Conservation (phyloP, 1,140 invertebrate genomes). For the Ganaspis sp. region DNA sequence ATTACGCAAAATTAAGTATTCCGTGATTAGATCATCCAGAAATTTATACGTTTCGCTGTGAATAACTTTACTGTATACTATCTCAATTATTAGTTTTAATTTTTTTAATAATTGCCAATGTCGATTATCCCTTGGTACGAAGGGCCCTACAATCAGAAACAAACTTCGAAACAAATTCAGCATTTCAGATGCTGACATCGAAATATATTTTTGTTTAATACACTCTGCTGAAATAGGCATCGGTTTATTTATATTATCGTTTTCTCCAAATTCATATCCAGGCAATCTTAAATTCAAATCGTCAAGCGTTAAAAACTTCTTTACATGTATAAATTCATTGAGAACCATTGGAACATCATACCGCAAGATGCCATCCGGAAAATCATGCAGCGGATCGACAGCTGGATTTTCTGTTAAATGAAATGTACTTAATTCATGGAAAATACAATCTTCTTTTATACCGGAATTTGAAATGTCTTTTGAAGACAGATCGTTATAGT, state of each 20-base stretch:
- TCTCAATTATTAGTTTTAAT: neutral
- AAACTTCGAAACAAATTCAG: neutral
- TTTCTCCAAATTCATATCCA: constrained; percentile 30
- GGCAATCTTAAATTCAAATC: constrained; percentile 46
- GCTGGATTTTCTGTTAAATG: constrained; percentile 56
- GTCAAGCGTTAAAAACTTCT: constrained; percentile 55
- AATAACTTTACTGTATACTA: neutral
- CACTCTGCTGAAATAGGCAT: constrained; percentile 39
- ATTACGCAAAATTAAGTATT: neutral
- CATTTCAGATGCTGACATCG: constrained; percentile 18
- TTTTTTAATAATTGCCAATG: neutral
- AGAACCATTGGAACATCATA: constrained; percentile 57
- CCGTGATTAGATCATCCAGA: neutral
- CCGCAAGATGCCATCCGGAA: constrained; percentile 56
- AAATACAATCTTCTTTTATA: constrained; percentile 45
- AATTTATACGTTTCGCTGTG: neutral
- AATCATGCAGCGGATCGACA: constrained; percentile 62
- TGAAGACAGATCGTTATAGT: constrained; percentile 17
- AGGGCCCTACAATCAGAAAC: neutral
- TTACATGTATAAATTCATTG: constrained; percentile 45
- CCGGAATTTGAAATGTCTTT: constrained; percentile 29
- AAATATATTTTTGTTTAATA: constrained; percentile 30
- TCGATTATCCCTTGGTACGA: neutral
- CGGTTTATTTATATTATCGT: constrained; percentile 34
- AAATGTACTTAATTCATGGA: constrained; percentile 46